A percentile compares a stretch with the other conserved stretches of the same genome.
Evolutionary conservation across 2,888 invertebrate genomes (phyloP).

Genomic region (Plusia festucae): DNA sequence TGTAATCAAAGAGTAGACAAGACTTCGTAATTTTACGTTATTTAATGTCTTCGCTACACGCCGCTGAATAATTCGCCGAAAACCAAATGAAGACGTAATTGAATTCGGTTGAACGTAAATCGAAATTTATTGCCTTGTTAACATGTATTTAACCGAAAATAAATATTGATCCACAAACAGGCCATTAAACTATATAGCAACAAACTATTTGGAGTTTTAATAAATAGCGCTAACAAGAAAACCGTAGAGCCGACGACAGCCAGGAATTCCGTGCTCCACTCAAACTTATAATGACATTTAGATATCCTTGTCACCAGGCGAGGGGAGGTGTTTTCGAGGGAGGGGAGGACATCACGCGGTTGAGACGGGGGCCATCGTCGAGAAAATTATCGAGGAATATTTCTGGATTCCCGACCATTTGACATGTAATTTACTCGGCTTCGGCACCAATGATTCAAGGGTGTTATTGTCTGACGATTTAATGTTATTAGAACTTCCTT

Average conservation of each 20-base stretch:
- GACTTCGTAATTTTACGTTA: slow-evolving; percentile 11
- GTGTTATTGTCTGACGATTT: slow-evolving; percentile 82
- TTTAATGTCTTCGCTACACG: slow-evolving; percentile 21
- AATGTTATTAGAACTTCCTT: slow-evolving; percentile 74
- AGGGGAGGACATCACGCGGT: slow-evolving; percentile 64
- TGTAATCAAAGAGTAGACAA: slow-evolving; percentile 12
- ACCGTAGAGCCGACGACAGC: slow-evolving; percentile 70
- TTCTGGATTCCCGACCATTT: slow-evolving; percentile 84
- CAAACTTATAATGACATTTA: slow-evolving; percentile 88
- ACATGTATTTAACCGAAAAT: slow-evolving; percentile 17
- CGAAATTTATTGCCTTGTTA: slow-evolving; percentile 43
- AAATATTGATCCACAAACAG: slow-evolving; percentile 18
- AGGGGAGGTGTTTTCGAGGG: slow-evolving; percentile 35
- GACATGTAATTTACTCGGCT: slow-evolving; percentile 83
- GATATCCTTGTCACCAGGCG: slow-evolving; percentile 83
- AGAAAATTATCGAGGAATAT: slow-evolving; percentile 73
- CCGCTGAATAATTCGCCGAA: slow-evolving; percentile 38
- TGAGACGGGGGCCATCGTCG: slow-evolving; percentile 34
- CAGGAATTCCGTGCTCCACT: slow-evolving; percentile 75
- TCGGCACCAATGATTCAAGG: slow-evolving; percentile 74
- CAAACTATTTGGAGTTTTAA: slow-evolving; percentile 67
- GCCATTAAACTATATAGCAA: slow-evolving; percentile 28
- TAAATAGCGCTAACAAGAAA: slow-evolving; percentile 72
- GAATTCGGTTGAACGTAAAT: slow-evolving; percentile 23
- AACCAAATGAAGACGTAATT: slow-evolving; percentile 46